Conservation (phyloP, 2,797 vertebrate genomes). For the Hyperoplus lanceolatus region DNA sequence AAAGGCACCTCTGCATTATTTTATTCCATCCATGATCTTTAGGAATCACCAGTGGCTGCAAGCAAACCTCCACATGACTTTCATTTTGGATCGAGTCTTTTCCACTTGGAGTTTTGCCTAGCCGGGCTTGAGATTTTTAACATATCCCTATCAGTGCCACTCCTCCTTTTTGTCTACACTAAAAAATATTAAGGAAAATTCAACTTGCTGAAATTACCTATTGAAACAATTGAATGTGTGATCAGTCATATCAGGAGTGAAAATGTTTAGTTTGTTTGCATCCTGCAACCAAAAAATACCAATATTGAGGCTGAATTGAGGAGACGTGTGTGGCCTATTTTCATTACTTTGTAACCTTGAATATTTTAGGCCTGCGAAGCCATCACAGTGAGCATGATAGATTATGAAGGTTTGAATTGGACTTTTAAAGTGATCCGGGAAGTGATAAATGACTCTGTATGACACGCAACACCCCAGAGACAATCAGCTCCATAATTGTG, state of each 20-base stretch:
- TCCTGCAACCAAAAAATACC: constrained; percentile 17
- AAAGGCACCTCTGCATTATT: constrained; percentile 11
- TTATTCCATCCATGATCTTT: constrained; percentile 7
- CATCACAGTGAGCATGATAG: constrained; percentile 48
- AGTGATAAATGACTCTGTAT: constrained; percentile 65
- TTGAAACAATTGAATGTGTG: not conserved
- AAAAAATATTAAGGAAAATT: not conserved
- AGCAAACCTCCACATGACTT: constrained; percentile 15
- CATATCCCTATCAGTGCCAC: not conserved
- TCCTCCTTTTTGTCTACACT: not conserved
- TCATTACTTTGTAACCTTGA: constrained; percentile 48
- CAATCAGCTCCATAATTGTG: constrained; percentile 63
- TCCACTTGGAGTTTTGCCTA: constrained; percentile 14
- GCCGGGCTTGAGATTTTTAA: not conserved
- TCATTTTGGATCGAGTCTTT: not conserved
- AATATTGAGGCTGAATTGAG: constrained; percentile 25
- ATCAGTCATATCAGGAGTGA: constrained; percentile 12
- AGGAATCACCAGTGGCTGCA: constrained; percentile 6
- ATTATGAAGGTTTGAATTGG: constrained; percentile 74
- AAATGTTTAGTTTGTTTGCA: constrained; percentile 6
- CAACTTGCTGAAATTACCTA: constrained; percentile 2
- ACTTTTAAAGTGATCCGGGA: constrained; percentile 58
- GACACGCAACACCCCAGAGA: constrained; percentile 60
- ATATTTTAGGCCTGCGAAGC: constrained; percentile 34
- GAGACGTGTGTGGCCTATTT: constrained; percentile 17